phyloP scores from a whole-genome alignment of 1,140 invertebrate genomes.

The Choristoneura fumiferana region DNA sequence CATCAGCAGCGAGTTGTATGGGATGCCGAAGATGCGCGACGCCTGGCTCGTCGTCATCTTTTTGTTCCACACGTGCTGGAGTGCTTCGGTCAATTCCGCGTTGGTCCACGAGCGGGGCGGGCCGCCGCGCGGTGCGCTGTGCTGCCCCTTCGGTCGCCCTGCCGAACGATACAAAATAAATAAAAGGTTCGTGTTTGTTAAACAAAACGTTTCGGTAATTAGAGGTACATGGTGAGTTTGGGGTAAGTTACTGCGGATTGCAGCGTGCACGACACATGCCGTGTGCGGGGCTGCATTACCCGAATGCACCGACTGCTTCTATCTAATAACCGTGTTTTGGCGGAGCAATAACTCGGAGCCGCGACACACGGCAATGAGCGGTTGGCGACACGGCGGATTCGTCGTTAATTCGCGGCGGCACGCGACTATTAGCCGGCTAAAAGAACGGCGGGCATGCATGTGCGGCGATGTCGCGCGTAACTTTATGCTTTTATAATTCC shows the following conservation, averaged over 20 bases:
- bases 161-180: conserved; percentile 29
- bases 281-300: conserved; percentile 54
- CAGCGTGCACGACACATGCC: conserved; percentile 62
- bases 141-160: conserved; percentile 90
- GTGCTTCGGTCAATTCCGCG: conserved; percentile 91
- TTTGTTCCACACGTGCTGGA: conserved; percentile 95
- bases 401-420: conserved; percentile 69
- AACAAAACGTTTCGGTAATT: conserved; percentile 49
- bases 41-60: conserved; percentile 97
- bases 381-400: conserved; percentile 51
- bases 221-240: conserved; percentile 56
- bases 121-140: conserved; percentile 91
- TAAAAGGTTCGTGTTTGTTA: conserved; percentile 26
- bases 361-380: conserved; percentile 60
- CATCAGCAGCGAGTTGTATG: conserved; percentile 94
- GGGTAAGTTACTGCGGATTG: conserved; percentile 35
- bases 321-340: conserved; percentile 72
- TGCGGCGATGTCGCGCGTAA: conserved; percentile 57
- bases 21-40: conserved; percentile 92
- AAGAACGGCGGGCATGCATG: conserved; percentile 64
- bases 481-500: conserved; percentile 70
- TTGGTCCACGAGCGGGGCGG: conserved; percentile 94
- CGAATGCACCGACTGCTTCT: conserved; percentile 52
- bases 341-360: conserved; percentile 42
- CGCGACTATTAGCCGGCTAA: conserved; percentile 69